phyloP scores from a whole-genome alignment of 2,113 vertebrate genomes.

The Eolophus roseicapilla region DNA sequence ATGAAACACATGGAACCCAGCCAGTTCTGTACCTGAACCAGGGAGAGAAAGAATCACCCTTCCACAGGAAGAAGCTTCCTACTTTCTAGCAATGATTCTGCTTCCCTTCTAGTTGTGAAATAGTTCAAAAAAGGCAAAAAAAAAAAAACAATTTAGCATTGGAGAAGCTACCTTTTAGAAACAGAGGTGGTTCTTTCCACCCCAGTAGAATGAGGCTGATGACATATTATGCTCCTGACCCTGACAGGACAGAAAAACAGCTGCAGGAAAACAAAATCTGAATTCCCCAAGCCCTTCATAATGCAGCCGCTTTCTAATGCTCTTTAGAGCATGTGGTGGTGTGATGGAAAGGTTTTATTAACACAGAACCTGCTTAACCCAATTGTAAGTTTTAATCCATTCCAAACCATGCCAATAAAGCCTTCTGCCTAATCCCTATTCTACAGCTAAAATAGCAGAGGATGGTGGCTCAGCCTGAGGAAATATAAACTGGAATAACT shows the following conservation, averaged over 20 bases:
- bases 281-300: conserved; percentile 22
- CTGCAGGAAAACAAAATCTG: conserved; percentile 29
- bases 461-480: neutral
- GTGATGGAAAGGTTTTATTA: conserved; percentile 46
- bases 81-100: neutral
- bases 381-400: conserved; percentile 30
- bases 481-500: neutral
- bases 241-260: conserved; percentile 28
- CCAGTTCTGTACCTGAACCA: neutral
- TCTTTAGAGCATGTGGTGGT: neutral
- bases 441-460: neutral
- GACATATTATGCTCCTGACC: neutral
- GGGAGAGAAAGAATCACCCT: neutral
- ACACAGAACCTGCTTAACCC: conserved; percentile 41
- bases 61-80: neutral
- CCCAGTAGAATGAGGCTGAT: neutral
- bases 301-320: neutral
- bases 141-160: neutral
- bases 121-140: neutral
- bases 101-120: neutral
- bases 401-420: neutral
- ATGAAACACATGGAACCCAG: neutral
- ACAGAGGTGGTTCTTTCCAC: neutral
- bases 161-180: neutral
- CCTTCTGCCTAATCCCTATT: neutral